Conservation (phyloP, 2,113 vertebrate species). For the Trachemys scripta region DNA sequence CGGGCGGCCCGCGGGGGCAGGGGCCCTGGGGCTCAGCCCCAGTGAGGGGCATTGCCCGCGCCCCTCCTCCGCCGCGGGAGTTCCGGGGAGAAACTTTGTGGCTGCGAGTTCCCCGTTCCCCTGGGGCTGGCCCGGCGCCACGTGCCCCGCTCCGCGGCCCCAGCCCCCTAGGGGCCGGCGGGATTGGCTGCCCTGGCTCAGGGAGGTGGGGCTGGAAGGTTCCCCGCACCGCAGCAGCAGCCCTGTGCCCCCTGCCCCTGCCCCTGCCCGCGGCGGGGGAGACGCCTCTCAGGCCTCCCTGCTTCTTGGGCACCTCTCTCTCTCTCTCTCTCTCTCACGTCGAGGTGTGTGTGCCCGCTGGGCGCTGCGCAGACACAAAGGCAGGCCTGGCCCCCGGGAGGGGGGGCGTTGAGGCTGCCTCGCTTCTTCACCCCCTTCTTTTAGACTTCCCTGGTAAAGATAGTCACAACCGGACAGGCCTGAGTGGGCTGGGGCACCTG, state of each 20-base stretch:
- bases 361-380: no score
- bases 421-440: neutral
- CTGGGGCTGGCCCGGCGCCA: neutral
- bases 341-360: no score
- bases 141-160: neutral
- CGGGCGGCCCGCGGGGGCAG: neutral
- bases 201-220: neutral
- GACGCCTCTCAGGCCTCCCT: neutral
- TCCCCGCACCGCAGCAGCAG: no score
- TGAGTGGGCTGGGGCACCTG: no score
- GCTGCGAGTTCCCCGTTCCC: no score
- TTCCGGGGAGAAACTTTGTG: neutral
- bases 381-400: no score
- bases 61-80: no score
- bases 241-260: neutral
- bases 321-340: no score
- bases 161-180: neutral
- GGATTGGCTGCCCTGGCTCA: no score
- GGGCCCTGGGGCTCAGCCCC: neutral
- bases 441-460: neutral
- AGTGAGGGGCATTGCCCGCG: no score
- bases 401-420: neutral
- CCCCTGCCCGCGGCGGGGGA: neutral
- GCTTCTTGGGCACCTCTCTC: neutral
- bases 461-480: neutral